phyloP scores from a whole-genome alignment of 1,140 invertebrate genomes.

The Meloidogyne exigua region DNA sequence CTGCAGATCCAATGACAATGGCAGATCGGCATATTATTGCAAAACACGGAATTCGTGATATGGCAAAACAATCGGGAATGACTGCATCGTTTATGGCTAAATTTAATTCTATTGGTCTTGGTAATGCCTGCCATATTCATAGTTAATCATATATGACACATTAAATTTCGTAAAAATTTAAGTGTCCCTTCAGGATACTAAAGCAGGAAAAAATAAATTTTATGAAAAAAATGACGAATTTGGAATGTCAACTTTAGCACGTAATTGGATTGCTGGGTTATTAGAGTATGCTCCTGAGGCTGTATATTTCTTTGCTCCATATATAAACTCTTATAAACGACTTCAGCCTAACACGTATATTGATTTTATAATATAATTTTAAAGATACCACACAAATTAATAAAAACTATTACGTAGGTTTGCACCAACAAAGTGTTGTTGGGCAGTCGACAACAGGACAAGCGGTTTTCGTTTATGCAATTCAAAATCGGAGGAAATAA shows the following conservation, averaged over 20 bases:
- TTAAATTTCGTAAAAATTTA: neutral
- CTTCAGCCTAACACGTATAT: slow-evolving; percentile 16
- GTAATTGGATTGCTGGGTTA: slow-evolving; percentile 12
- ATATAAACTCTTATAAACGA: slow-evolving; percentile 24
- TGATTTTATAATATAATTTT: too few species aligned
- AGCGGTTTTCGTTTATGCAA: slow-evolving; percentile 14
- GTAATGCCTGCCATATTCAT: slow-evolving; percentile 21
- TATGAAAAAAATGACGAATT: slow-evolving; percentile 7
- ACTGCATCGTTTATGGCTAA: slow-evolving; percentile 21
- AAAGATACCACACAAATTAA: too few species aligned
- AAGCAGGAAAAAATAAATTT: slow-evolving; percentile 5
- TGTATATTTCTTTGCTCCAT: slow-evolving; percentile 21
- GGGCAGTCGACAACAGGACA: slow-evolving; percentile 18
- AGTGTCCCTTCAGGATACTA: slow-evolving; percentile 17
- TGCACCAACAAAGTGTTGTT: slow-evolving; percentile 25
- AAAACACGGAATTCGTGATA: slow-evolving; percentile 18
- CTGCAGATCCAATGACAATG: slow-evolving; percentile 15
- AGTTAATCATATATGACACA: neutral
- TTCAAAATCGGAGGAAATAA: slow-evolving; percentile 3
- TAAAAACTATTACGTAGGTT: too few species aligned
- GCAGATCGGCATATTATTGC: slow-evolving; percentile 20
- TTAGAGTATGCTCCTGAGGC: slow-evolving; percentile 11
- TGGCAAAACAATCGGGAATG: slow-evolving; percentile 13
- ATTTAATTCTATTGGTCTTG: neutral
- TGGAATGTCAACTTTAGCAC: slow-evolving; percentile 16